Percentiles rank a stretch among this genome's conserved stretches.
Evolutionary conservation across 30 jellyfish, hydroid and myxozoan species (phyloP).

Genomic region (Pelagia noctiluca): DNA sequence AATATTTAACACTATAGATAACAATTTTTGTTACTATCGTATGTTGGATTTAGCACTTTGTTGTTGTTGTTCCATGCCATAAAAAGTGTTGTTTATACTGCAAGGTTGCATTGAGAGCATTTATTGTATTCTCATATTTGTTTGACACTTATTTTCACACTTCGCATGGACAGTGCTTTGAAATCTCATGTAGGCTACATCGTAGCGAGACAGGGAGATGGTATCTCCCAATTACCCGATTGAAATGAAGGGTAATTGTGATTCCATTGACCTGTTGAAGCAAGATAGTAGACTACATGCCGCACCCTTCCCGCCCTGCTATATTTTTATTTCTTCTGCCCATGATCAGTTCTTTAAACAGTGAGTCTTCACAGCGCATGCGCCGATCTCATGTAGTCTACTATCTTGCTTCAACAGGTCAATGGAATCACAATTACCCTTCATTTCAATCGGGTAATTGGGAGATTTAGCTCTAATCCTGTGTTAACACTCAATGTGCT

Average conservation of each 20-base stretch:
- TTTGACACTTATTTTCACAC: not conserved
- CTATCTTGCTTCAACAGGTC: too few relatives aligned
- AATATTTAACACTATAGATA: too few relatives aligned
- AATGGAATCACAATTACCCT: too few relatives aligned
- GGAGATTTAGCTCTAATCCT: too few relatives aligned
- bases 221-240: slow-evolving; percentile 32
- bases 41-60: too few relatives aligned
- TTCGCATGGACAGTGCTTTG: slow-evolving; percentile 22
- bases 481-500: too few relatives aligned
- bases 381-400: too few relatives aligned
- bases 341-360: not conserved
- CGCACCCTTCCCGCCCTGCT: not conserved
- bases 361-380: not conserved
- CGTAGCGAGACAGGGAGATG: slow-evolving; percentile 26
- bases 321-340: not conserved
- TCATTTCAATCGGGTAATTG: too few relatives aligned
- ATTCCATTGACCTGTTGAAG: slow-evolving; percentile 19
- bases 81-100: not conserved
- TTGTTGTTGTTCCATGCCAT: too few relatives aligned
- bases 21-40: too few relatives aligned
- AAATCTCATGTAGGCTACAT: slow-evolving; percentile 18
- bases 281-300: slow-evolving; percentile 32
- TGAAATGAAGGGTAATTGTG: slow-evolving; percentile 26
- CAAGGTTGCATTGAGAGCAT: not conserved
- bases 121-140: not conserved